Conservation (phyloP, 2,888 invertebrate species). For the Trichacis sp. region DNA sequence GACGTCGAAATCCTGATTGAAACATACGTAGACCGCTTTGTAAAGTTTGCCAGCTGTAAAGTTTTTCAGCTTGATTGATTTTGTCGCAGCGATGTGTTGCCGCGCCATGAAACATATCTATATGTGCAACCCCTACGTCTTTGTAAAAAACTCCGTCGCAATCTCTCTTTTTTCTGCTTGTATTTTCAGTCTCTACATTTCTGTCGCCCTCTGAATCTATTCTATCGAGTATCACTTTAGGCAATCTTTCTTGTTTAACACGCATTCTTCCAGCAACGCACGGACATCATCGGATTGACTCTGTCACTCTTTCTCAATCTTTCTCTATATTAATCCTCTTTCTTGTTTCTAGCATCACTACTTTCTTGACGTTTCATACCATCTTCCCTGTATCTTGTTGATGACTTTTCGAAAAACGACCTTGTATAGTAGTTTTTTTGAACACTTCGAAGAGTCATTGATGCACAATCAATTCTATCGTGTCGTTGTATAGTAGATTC, state of each 20-base stretch:
- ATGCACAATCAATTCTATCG: conserved; percentile 14
- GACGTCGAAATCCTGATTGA: background rate
- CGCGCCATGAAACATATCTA: conserved; percentile 10
- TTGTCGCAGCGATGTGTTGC: conserved; percentile 12
- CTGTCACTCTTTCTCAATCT: conserved; percentile 30
- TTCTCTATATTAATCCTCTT: conserved; percentile 37
- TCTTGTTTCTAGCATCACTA: conserved; percentile 33
- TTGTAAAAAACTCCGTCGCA: conserved; percentile 26
- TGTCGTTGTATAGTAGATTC: conserved; percentile 24
- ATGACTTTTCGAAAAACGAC: conserved; percentile 22
- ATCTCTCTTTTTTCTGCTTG: conserved; percentile 33
- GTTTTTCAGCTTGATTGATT: background rate
- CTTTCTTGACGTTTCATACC: conserved; percentile 31
- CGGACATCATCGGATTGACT: conserved; percentile 32
- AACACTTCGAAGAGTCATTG: conserved; percentile 20
- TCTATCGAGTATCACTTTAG: conserved; percentile 26
- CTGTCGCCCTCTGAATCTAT: conserved; percentile 15
- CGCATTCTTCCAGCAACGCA: conserved; percentile 52
- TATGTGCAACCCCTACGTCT: conserved; percentile 28
- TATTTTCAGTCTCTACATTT: conserved; percentile 44
- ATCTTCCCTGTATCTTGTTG: conserved; percentile 27
- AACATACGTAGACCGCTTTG: background rate
- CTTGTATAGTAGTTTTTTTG: background rate
- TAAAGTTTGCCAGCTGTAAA: background rate
- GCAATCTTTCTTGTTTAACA: conserved; percentile 39